Base-by-base conservation (phyloP, 2,797 vertebrate genomes). In the Aldrovandia affinis region DNA sequence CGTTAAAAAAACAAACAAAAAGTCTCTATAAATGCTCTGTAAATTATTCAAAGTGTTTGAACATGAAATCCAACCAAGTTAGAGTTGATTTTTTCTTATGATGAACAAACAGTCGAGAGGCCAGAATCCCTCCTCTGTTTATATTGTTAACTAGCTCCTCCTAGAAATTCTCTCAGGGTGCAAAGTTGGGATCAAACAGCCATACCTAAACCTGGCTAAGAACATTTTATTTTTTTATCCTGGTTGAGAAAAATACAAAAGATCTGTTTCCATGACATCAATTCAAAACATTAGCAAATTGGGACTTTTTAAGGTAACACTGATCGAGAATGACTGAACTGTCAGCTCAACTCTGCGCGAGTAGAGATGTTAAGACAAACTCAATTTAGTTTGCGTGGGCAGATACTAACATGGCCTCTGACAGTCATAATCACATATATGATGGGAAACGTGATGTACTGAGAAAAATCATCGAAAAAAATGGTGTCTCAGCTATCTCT, bases 371-470 rank as follows among this genome's bases (percentile, higher is more conserved):
- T 20, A 36, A 73, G 18, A 22, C 33, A 73, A 73, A 73, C 33
- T 39, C 25, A 73, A 73, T 73, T 73, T 42, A 39, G 68, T 39
- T 20, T 36, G 30, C 65, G 14, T 36, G 3, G 65, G 33, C 33
- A 15, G 30, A 36, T 20, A 78, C 28, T 78, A n/a, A 52, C n/a
- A 28, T 78, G 42, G n/a, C 75, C 44, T 52, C 44, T 47, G 44
- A 10, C 75, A 78, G 44, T 78, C 15, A 39, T 22, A 78, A 78
- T 78, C 75, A 28, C 42, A 78, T 52, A 78, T 78, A 15, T 78
- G 39, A 44, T 78, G 22, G 44, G n/a, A 44, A 78, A 78, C n/a
- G 20, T 25, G 39, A 78, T 44, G n/a, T 78, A 52, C 50, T 28
- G 30, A 15, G 59, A 20, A 20, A 78, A 52, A 50, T 0, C 28